Evolutionary conservation across 1,140 invertebrate species (phyloP).

Genomic region (Eumaeus atala): DNA sequence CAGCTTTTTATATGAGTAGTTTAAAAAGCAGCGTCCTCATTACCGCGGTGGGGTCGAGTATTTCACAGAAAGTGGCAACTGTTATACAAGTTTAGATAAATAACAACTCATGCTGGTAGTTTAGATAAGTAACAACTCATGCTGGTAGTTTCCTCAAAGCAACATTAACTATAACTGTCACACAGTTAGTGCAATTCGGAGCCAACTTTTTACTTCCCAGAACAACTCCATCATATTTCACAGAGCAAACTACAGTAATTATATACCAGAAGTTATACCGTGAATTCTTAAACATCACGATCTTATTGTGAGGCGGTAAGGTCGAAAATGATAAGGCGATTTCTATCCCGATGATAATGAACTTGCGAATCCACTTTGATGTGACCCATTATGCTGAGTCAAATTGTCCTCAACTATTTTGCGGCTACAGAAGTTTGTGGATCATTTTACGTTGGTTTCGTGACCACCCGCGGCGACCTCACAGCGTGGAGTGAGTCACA

Average conservation of each 20-base stretch:
- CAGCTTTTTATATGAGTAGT: too few species aligned
- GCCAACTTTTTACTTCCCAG: slow-evolving; percentile 1
- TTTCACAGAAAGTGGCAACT: too few species aligned
- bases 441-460: slow-evolving; percentile 23
- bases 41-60: too few species aligned
- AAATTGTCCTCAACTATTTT: slow-evolving; percentile 14
- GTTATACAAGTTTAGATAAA: too few species aligned
- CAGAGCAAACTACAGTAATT: slow-evolving; percentile 33
- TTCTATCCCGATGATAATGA: slow-evolving; percentile 35
- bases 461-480: slow-evolving; percentile 46
- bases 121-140: too few species aligned
- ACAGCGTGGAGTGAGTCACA: slow-evolving; percentile 42
- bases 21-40: too few species aligned
- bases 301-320: slow-evolving; percentile 18
- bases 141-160: not conserved
- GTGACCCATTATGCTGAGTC: slow-evolving; percentile 28
- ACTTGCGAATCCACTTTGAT: slow-evolving; percentile 28
- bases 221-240: slow-evolving; percentile 31
- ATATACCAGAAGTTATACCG: slow-evolving; percentile 31
- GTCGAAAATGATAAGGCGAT: slow-evolving; percentile 20
- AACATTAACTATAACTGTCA: not conserved
- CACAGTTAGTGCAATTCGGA: not conserved
- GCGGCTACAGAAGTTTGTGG: slow-evolving; percentile 9
- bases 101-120: too few species aligned
- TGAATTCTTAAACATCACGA: slow-evolving; percentile 20